Evolutionary conservation across 1,140 invertebrate species (phyloP).

Genomic region (Vanessa tameamea): DNA sequence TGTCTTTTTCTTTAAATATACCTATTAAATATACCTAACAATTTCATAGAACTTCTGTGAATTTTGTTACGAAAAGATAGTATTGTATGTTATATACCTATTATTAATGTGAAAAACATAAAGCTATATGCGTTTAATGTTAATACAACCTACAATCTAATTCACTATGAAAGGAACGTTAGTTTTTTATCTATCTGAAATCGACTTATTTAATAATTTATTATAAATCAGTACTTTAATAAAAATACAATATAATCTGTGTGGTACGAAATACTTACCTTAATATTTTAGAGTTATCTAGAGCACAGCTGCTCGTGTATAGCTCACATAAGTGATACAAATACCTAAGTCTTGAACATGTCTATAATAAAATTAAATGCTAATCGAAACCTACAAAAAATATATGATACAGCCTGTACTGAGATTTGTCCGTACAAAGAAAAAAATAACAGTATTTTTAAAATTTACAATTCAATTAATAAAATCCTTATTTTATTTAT

Average conservation of each 20-base stretch:
- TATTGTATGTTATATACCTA: too few species aligned
- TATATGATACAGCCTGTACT: not conserved
- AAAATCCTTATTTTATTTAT: not conserved
- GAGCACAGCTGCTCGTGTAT: constrained; percentile 15
- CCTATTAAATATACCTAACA: too few species aligned
- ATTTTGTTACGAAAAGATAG: too few species aligned
- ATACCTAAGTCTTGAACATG: constrained; percentile 11
- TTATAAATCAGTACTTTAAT: not conserved
- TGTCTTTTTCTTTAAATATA: too few species aligned
- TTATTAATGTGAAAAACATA: too few species aligned
- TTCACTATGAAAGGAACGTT: too few species aligned
- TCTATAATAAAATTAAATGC: constrained; percentile 15
- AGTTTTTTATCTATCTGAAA: too few species aligned
- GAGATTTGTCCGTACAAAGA: not conserved
- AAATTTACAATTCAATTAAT: not conserved
- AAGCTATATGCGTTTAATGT: too few species aligned
- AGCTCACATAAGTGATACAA: constrained; percentile 13
- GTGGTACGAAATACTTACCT: constrained; percentile 11
- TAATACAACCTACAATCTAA: too few species aligned
- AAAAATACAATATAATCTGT: constrained; percentile 8
- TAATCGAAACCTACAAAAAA: constrained; percentile 1
- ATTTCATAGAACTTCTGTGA: too few species aligned
- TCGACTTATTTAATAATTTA: too few species aligned
- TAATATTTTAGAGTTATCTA: constrained; percentile 13
- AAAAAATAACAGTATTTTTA: not conserved